Percentiles rank a stretch among this genome's conserved stretches.
Evolutionary conservation across 2,113 vertebrate species (phyloP).

Genomic region (Tachuris rubrigastra): DNA sequence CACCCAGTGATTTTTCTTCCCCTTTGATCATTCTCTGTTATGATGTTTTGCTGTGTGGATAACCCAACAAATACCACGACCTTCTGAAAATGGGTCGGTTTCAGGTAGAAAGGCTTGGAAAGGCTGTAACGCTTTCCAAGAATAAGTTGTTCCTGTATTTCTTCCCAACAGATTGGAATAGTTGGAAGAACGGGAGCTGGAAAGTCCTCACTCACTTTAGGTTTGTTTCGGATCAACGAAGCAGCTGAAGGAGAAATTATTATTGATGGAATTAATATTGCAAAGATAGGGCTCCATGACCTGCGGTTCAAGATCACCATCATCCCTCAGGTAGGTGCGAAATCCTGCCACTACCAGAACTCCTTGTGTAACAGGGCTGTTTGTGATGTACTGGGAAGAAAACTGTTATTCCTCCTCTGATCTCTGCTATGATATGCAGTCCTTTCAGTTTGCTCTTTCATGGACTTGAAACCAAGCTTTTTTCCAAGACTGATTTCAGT

Average conservation of each 20-base stretch:
- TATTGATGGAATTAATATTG: conserved; percentile 89
- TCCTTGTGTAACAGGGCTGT: background rate
- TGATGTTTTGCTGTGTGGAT: background rate
- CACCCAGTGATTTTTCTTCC: background rate
- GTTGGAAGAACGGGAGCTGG: conserved; percentile 95
- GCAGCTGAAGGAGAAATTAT: conserved; percentile 85
- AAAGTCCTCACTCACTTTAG: conserved; percentile 92
- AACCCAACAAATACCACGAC: background rate
- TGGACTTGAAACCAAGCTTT: background rate
- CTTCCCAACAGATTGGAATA: conserved; percentile 85
- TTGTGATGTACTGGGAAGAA: background rate
- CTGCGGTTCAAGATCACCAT: conserved; percentile 93
- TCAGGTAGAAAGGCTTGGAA: background rate
- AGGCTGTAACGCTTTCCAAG: background rate
- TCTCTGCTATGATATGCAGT: background rate
- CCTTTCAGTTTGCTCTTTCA: background rate
- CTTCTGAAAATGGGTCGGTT: fast-evolving
- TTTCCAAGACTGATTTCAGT: background rate
- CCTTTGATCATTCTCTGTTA: background rate
- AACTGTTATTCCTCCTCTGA: background rate
- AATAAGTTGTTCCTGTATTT: background rate
- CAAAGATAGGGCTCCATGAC: conserved; percentile 89
- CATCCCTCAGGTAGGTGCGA: conserved; percentile 87
- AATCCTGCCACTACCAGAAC: background rate
- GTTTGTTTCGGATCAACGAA: conserved; percentile 94